Evolutionary conservation across 2,797 vertebrate genomes (phyloP).

Genomic region (Pangasius krempfi): DNA sequence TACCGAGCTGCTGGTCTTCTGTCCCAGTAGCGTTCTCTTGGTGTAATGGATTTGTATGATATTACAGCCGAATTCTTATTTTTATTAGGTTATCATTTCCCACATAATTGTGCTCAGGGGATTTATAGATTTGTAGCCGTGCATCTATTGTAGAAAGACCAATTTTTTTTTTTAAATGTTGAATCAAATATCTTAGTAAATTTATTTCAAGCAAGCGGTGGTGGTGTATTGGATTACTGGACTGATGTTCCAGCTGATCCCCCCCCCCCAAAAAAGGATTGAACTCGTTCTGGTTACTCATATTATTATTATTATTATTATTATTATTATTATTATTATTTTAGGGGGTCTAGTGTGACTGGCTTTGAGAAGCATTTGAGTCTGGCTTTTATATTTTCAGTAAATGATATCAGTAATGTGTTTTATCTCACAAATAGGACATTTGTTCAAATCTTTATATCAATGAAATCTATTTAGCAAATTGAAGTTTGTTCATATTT

Average conservation of each 20-base stretch:
- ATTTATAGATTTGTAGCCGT: background rate
- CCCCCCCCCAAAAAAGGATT: background rate
- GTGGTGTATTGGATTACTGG: background rate
- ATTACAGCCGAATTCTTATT: slow-evolving; percentile 8
- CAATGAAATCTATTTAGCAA: background rate
- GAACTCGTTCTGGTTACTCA: background rate
- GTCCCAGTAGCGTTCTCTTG: background rate
- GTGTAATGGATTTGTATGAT: slow-evolving; percentile 18
- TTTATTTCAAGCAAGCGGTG: background rate
- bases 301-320: no score
- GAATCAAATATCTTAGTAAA: background rate
- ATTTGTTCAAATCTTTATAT: background rate
- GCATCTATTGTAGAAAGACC: background rate
- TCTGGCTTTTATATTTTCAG: background rate
- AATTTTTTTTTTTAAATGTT: background rate
- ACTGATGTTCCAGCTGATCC: background rate
- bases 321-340: no score
- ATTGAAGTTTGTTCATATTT: background rate
- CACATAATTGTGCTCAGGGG: slow-evolving; percentile 9
- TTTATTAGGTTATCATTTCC: slow-evolving; percentile 21
- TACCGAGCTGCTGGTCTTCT: background rate
- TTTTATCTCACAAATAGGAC: background rate
- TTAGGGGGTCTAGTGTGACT: background rate
- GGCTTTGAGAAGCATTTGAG: background rate
- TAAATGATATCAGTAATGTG: background rate